phyloP scores from a whole-genome alignment of 2,113 vertebrate genomes.

The Apteryx owenii region DNA sequence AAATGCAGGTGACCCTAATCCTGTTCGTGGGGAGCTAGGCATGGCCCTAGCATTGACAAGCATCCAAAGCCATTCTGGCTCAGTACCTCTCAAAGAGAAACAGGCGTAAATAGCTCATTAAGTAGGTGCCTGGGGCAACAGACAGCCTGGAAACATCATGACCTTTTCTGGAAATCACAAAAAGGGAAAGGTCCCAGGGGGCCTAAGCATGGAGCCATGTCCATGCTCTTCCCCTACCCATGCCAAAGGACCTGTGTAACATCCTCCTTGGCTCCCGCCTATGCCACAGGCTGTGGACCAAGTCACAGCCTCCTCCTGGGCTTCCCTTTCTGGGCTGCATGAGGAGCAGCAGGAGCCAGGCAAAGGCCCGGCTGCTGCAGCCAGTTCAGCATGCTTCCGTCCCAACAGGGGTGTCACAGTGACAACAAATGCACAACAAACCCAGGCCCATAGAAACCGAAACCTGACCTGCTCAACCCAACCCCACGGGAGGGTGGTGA shows the following conservation, averaged over 20 bases:
- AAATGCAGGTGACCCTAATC: background rate
- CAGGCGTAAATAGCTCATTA: background rate
- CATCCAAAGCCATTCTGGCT: background rate
- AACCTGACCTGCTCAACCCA: slow-evolving; percentile 16
- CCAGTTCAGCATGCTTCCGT: background rate
- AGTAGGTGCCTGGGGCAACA: background rate
- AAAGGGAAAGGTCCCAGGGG: background rate
- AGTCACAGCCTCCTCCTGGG: background rate
- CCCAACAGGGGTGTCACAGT: slow-evolving; percentile 22
- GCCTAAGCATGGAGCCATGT: background rate
- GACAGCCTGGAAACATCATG: background rate
- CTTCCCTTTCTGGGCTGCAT: slow-evolving; percentile 44
- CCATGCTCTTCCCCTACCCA: background rate
- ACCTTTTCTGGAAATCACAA: background rate
- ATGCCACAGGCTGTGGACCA: background rate
- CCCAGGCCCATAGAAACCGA: slow-evolving; percentile 11
- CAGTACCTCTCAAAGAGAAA: rapidly evolving
- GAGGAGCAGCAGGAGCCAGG: background rate
- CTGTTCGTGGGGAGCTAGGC: background rate
- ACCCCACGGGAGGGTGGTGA: background rate
- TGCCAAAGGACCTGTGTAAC: background rate
- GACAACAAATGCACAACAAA: slow-evolving; percentile 63
- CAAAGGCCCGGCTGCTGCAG: background rate
- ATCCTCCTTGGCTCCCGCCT: background rate
- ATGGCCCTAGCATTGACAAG: background rate